Base-by-base conservation (phyloP, 2,797 vertebrate genomes). In the Poecilia wingei region DNA sequence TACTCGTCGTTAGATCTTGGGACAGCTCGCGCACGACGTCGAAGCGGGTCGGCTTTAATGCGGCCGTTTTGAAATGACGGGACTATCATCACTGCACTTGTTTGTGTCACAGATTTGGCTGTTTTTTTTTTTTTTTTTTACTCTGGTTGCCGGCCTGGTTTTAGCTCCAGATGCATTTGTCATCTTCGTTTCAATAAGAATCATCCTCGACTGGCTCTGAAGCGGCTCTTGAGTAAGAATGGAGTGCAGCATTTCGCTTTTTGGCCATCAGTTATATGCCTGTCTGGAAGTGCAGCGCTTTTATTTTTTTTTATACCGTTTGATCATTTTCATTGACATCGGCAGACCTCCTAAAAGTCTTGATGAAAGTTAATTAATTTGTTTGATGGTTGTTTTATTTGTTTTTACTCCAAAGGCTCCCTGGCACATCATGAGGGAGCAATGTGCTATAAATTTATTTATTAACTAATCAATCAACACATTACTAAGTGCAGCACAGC, bases 21-120 rank as follows among this genome's bases (percentile, higher is more conserved):
- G 66, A 61, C 74, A 47, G 18, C n/a, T 84, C 69, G 6, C 72
- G 49, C 78, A 69, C 80, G 71, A 49, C 74, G 3, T 70, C 83
- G 71, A 75, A 76, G 72, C 33, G 13, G 55, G 72, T 85, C 75
- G 3, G 6, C 69, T 69, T 72, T 59, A 78, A 74, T 69, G 79
- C 31, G 28, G 31, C 6, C 25, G n/a, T 39, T 79, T 81, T 57
- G 49, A 76, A 76, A 76, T 13, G 45, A 81, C 72, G 14, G 43
- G 43, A n/a, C n/a, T 28, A 31, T 51, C 25, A 41, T 43, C n/a
- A 74, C 33, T 74, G 47, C 36, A 13, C 22, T 68, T 76, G 20
- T 76, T 49, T 74, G 31, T 51, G 9, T 68, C 22, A 46, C 36
- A 14, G n/a, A 57, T 73, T 12, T 75, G 39, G 64, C 33, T 39